Conservation (phyloP, 2,113 vertebrate species). For the Ophiodon elongatus region DNA sequence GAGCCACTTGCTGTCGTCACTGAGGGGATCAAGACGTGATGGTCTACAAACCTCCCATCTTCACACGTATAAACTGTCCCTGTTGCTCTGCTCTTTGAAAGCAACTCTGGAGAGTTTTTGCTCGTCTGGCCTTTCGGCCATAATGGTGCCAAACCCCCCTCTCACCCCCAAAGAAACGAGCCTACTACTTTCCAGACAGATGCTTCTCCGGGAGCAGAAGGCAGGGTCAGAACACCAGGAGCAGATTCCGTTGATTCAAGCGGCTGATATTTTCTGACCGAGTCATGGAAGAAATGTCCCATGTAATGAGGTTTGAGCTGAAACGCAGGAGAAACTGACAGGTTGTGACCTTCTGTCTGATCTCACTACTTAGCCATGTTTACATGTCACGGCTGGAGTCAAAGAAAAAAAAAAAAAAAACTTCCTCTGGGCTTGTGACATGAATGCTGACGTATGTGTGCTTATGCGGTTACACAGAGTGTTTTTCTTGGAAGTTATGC, state of each 20-base stretch:
- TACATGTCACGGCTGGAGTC: not conserved
- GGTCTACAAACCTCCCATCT: constrained; percentile 30
- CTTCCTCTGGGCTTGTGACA: not conserved
- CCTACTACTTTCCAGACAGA: constrained; percentile 21
- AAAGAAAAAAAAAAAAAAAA: not conserved
- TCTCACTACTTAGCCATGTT: constrained; percentile 1
- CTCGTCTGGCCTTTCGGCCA: constrained; percentile 5
- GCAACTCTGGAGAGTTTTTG: no score
- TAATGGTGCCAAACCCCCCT: constrained; percentile 2
- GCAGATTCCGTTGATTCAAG: constrained; percentile 33
- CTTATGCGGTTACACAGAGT: not conserved
- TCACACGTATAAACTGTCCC: constrained; percentile 26
- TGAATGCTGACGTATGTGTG: not conserved
- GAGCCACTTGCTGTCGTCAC: constrained; percentile 1
- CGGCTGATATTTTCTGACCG: constrained; percentile 37
- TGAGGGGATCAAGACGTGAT: constrained; percentile 11
- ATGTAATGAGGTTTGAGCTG: not conserved
- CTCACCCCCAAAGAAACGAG: no score
- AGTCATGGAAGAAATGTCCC: constrained; percentile 21
- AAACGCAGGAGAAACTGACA: not conserved
- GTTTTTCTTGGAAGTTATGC: not conserved
- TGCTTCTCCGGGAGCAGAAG: constrained; percentile 18
- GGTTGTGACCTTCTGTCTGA: constrained; percentile 22
- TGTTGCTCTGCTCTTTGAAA: no score
- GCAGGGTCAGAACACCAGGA: constrained; percentile 28